Conservation (phyloP, 2,888 invertebrate genomes). For the Ophion ventricosus region DNA sequence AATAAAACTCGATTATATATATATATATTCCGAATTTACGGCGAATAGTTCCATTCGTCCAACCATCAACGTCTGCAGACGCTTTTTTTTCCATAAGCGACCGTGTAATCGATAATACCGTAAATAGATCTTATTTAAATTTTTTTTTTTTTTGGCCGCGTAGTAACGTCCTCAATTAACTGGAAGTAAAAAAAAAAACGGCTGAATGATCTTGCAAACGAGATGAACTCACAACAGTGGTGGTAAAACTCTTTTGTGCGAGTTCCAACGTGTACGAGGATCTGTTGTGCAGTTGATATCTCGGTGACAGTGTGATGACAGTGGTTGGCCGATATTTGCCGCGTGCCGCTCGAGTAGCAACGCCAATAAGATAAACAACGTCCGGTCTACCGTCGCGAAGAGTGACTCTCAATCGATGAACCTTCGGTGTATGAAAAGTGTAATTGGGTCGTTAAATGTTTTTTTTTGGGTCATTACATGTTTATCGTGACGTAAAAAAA, state of each 20-base stretch:
- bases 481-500: too few relatives aligned
- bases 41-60: too few relatives aligned
- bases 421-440: slow-evolving; percentile 67
- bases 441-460: too few relatives aligned
- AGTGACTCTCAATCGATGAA: slow-evolving; percentile 85
- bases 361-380: slow-evolving; percentile 93
- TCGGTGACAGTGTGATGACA: slow-evolving; percentile 95
- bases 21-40: too few relatives aligned
- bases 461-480: too few relatives aligned
- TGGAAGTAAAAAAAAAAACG: neutral
- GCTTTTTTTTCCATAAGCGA: too few relatives aligned
- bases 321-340: slow-evolving; percentile 95
- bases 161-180: neutral
- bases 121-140: too few relatives aligned
- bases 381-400: slow-evolving; percentile 87
- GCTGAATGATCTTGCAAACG: neutral
- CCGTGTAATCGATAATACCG: too few relatives aligned
- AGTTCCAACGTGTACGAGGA: slow-evolving; percentile 91
- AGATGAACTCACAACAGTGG: slow-evolving; percentile 86
- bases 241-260: slow-evolving; percentile 93
- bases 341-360: slow-evolving; percentile 93
- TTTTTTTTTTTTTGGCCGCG: too few relatives aligned
- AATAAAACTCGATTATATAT: too few relatives aligned
- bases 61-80: too few relatives aligned
- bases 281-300: slow-evolving; percentile 97